These are phyloP conservation scores for Gnathonemus echidnorhynchus DNA, from an alignment of 2,113 vertebrate species.

Conservation along the genomic window DNA sequence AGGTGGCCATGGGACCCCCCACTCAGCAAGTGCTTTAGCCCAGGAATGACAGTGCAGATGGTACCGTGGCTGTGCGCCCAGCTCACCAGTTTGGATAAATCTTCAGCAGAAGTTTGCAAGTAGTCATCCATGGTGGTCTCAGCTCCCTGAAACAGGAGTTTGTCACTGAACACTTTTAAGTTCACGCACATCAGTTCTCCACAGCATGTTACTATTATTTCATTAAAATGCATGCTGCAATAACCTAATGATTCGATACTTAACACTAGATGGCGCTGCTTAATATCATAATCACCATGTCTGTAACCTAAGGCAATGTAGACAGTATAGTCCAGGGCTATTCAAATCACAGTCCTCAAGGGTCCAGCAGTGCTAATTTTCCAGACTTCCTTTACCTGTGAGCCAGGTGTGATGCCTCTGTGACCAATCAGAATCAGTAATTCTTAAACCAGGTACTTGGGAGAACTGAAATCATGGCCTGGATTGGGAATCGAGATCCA, in stretches of 20 bases:
- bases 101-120: conserved; percentile 80
- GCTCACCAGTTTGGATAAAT: conserved; percentile 82
- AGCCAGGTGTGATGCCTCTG: no score
- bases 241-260: not conserved
- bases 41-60: conserved; percentile 84
- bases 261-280: not conserved
- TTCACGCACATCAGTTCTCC: not conserved
- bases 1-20: conserved; percentile 71
- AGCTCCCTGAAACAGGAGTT: conserved; percentile 36
- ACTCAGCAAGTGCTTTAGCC: conserved; percentile 73
- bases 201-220: not conserved
- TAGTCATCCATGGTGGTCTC: conserved; percentile 72
- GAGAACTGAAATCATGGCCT: no score
- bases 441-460: no score
- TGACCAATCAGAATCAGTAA: no score
- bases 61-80: conserved; percentile 91
- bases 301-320: not conserved
- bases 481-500: no score
- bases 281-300: not conserved
- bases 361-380: no score
- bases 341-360: no score
- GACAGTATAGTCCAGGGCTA: not conserved
- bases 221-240: not conserved
- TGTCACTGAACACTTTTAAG: not conserved
- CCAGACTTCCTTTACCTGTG: no score